Conservation (phyloP, 2,797 vertebrate genomes). For the Acanthornis magna region DNA sequence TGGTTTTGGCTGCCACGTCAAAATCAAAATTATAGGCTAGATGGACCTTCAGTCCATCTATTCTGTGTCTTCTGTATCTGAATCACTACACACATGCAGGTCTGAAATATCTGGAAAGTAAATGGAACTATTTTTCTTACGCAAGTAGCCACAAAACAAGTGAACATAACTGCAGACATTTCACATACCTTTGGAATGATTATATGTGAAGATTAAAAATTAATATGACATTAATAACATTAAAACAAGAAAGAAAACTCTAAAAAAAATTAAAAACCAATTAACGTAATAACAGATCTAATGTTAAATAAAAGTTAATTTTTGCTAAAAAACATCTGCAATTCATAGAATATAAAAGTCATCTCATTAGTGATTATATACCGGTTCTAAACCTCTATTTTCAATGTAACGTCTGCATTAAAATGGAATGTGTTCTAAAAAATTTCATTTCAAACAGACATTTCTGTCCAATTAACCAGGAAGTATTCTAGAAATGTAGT, state of each 20-base stretch:
- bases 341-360: background rate
- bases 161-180: background rate
- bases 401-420: background rate
- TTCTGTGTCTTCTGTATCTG: background rate
- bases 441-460: background rate
- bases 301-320: background rate
- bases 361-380: background rate
- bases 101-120: background rate
- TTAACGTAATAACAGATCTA: background rate
- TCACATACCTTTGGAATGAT: background rate
- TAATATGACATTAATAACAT: background rate
- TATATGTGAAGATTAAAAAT: background rate
- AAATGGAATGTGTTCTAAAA: background rate
- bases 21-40: background rate
- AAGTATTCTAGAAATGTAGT: constrained; percentile 28
- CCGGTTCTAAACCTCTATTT: background rate
- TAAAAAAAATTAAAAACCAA: background rate
- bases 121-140: background rate
- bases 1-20: background rate
- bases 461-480: background rate
- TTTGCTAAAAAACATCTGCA: background rate
- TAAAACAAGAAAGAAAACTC: background rate
- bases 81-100: background rate
- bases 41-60: background rate
- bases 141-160: background rate